Evolutionary conservation across 2,797 vertebrate genomes (phyloP).

Genomic region (Premnoplex brunnescens): DNA sequence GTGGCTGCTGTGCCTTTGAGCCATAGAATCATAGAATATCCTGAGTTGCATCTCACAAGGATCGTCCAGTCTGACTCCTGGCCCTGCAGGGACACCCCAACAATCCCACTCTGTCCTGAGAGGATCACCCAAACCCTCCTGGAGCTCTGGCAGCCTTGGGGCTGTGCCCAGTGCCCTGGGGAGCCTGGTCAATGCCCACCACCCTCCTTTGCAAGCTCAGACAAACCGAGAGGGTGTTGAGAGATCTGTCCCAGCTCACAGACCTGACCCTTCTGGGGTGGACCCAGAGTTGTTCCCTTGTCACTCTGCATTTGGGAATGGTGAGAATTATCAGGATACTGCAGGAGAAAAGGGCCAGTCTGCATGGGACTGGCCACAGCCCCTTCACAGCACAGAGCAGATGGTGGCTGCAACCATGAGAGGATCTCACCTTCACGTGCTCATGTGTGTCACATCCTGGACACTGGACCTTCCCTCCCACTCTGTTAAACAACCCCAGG

Average conservation of each 20-base stretch:
- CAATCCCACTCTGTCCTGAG: neutral
- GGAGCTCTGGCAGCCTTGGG: neutral
- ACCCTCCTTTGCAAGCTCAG: neutral
- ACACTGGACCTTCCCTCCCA: neutral
- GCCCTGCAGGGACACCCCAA: too few relatives aligned
- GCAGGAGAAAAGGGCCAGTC: neutral
- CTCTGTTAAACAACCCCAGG: neutral
- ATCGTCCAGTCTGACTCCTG: neutral
- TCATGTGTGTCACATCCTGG: too few relatives aligned
- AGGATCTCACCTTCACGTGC: fast-evolving
- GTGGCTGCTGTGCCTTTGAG: neutral
- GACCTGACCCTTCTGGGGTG: neutral
- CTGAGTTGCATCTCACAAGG: neutral
- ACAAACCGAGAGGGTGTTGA: fast-evolving
- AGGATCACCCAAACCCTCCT: fast-evolving
- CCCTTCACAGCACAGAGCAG: neutral
- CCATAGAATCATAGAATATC: neutral
- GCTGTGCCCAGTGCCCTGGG: fast-evolving
- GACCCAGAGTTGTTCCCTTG: fast-evolving
- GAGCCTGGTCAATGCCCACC: neutral
- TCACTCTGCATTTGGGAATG: neutral
- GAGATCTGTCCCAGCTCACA: neutral
- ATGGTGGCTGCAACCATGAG: neutral
- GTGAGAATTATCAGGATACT: neutral
- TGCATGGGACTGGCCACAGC: neutral